A percentile compares a stretch with the other conserved stretches of the same genome.
phyloP scores from a whole-genome alignment of 2,888 invertebrate genomes.

The Drosophila quinaria region DNA sequence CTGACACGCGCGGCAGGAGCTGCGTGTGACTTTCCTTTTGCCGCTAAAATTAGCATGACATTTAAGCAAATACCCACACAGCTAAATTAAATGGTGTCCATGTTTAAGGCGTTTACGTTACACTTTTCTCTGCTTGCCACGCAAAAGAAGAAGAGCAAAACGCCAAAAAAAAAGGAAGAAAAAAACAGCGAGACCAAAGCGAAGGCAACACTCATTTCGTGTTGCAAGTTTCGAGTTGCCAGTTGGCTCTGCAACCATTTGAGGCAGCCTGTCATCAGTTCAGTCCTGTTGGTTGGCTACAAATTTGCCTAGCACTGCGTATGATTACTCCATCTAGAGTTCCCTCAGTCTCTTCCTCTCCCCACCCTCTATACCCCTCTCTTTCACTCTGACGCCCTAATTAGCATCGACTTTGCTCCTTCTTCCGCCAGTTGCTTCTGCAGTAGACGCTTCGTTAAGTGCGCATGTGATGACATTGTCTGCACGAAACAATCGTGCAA shows the following conservation, averaged over 20 bases:
- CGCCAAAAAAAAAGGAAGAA: not conserved
- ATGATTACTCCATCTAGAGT: slow-evolving; percentile 38
- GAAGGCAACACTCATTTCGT: not conserved
- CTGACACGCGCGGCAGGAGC: slow-evolving; percentile 50
- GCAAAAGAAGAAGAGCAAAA: slow-evolving; percentile 15
- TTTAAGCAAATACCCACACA: slow-evolving; percentile 28
- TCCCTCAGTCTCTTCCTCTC: not conserved
- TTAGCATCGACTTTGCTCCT: slow-evolving; percentile 59
- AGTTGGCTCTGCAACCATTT: slow-evolving; percentile 24
- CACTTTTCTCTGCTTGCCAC: slow-evolving; percentile 49
- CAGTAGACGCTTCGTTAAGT: slow-evolving; percentile 63
- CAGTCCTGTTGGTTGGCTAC: slow-evolving; percentile 49
- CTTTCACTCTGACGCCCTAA: slow-evolving; percentile 52
- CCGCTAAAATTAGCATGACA: slow-evolving; percentile 59
- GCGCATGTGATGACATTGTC: slow-evolving; percentile 61
- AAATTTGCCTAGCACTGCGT: slow-evolving; percentile 50
- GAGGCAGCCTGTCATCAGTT: slow-evolving; percentile 57
- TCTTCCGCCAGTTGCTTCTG: slow-evolving; percentile 10
- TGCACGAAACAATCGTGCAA: slow-evolving; percentile 65
- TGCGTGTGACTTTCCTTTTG: slow-evolving; percentile 54
- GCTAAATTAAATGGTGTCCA: slow-evolving; percentile 42
- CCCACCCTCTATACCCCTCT: not conserved
- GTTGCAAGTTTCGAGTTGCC: slow-evolving; percentile 22
- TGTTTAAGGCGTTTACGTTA: slow-evolving; percentile 61
- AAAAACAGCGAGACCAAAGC: slow-evolving; percentile 3